Base-by-base conservation (phyloP, 1,140 invertebrate genomes). In the Lutraria rhynchaena region DNA sequence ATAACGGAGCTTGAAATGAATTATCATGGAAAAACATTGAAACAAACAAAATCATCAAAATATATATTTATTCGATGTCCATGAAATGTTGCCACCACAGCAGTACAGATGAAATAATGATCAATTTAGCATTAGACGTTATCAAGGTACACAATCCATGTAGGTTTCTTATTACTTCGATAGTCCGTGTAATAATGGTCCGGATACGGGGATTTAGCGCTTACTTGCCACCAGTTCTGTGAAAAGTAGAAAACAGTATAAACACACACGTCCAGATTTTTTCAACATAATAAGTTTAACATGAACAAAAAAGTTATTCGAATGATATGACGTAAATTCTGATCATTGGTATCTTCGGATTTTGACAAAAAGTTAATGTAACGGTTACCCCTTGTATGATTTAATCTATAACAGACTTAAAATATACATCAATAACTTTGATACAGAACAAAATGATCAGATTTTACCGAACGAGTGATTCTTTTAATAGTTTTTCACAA, bases 21-120 rank as follows among this genome's bases (percentile, higher is more conserved):
- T n/a, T n/a, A n/a, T n/a, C n/a, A n/a, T n/a, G n/a, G n/a, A n/a
- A n/a, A n/a, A n/a, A n/a, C n/a, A n/a, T n/a, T n/a, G n/a, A n/a
- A n/a, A n/a, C n/a, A n/a, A n/a, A n/a, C n/a, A n/a, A n/a, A n/a
- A n/a, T n/a, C n/a, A n/a, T n/a, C n/a, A n/a, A n/a, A n/a, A 41
- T 41, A 41, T 15, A 41, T 46, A 67, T 67, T 67, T 46, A 46
- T 67, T 49, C 49, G 33, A n/a, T 55, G 44, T 67, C 63, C 63
- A 67, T 49, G 63, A 67, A 49, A 67, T 51, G 49, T 4, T 49
- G 63, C 63, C 63, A 67, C 63, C 63, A 67, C 63, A 67, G 63
- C 44, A 51, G 63, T 67, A 67, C 63, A 67, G 11, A 67, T 67
- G 41, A 67, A 51, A 67, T 67, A 29, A 49, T 46, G 41, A 67